A percentile compares a stretch with the other conserved stretches of the same genome.
Evolutionary conservation across 2,113 vertebrate genomes (phyloP).

Genomic region (Collichthys lucidus): DNA sequence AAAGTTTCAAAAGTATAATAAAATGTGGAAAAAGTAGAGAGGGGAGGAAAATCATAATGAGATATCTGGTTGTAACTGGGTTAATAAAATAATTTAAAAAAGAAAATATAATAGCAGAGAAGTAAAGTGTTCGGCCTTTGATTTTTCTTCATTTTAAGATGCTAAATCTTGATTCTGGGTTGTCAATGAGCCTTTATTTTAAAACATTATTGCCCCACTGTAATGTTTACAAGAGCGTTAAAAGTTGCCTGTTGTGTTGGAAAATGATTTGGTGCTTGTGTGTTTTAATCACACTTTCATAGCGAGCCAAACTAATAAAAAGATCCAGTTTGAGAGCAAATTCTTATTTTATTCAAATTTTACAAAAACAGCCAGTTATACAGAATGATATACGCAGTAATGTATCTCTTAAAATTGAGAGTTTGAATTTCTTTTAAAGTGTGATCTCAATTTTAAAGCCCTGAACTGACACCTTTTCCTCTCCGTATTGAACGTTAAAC

Average conservation of each 20-base stretch:
- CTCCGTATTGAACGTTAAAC: constrained; percentile 21
- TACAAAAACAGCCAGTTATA: too few species aligned
- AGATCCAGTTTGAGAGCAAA: not conserved
- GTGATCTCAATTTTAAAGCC: constrained; percentile 2
- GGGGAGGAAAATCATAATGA: too few species aligned
- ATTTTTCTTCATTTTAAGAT: not conserved
- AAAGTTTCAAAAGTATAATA: too few species aligned
- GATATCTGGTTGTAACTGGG: too few species aligned
- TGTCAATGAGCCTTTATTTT: constrained; percentile 40
- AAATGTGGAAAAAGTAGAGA: too few species aligned
- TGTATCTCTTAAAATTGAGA: not conserved
- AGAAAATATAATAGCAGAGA: too few species aligned
- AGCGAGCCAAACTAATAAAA: constrained; percentile 18
- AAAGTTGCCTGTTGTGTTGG: constrained; percentile 68
- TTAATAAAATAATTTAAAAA: too few species aligned
- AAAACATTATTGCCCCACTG: constrained; percentile 30
- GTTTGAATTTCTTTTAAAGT: constrained; percentile 43
- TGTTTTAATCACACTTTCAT: constrained; percentile 30
- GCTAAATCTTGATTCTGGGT: constrained; percentile 16
- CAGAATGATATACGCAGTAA: too few species aligned
- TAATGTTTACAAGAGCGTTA: constrained; percentile 70
- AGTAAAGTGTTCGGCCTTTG: constrained; percentile 22
- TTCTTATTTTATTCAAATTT: not conserved
- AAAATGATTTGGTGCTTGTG: constrained; percentile 56
- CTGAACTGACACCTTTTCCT: not conserved